phyloP scores from a whole-genome alignment of 2,113 vertebrate genomes.

The Cololabis saira region DNA sequence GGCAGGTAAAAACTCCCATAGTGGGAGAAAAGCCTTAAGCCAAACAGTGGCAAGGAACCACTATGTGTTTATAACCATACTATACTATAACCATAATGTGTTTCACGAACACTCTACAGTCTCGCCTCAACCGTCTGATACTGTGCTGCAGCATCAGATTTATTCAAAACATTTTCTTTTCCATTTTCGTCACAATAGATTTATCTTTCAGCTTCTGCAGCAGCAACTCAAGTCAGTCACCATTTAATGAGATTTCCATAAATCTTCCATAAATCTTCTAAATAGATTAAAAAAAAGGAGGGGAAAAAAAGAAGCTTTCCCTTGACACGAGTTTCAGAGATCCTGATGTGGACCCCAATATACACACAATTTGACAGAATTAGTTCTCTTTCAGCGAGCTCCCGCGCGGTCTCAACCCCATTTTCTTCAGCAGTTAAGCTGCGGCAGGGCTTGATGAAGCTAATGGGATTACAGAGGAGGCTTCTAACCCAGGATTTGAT shows the following conservation, averaged over 20 bases:
- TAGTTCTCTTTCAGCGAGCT: slow-evolving; percentile 52
- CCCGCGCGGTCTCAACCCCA: slow-evolving; percentile 30
- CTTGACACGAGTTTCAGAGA: slow-evolving; percentile 49
- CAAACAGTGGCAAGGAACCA: no score
- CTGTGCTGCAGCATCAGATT: slow-evolving; percentile 6
- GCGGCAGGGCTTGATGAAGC: slow-evolving; percentile 53
- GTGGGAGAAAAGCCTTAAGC: no score
- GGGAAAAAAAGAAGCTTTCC: not conserved
- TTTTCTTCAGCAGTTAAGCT: slow-evolving; percentile 57
- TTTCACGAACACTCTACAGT: no score
- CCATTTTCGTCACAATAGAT: slow-evolving; percentile 39
- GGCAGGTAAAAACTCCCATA: no score
- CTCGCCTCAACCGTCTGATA: not conserved
- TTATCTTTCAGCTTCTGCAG: slow-evolving; percentile 44
- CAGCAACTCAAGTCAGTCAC: slow-evolving; percentile 55
- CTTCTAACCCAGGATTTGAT: slow-evolving; percentile 64
- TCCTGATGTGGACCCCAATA: slow-evolving; percentile 54
- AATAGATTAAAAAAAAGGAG: slow-evolving; percentile 65
- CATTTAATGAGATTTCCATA: slow-evolving; percentile 64
- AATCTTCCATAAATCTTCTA: slow-evolving; percentile 70
- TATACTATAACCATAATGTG: no score
- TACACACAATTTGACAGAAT: slow-evolving; percentile 60
- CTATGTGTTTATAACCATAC: no score
- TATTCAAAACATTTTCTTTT: no score
- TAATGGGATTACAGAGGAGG: slow-evolving; percentile 75